Conservation (phyloP, 2,113 vertebrate genomes). For the Polypterus senegalus region DNA sequence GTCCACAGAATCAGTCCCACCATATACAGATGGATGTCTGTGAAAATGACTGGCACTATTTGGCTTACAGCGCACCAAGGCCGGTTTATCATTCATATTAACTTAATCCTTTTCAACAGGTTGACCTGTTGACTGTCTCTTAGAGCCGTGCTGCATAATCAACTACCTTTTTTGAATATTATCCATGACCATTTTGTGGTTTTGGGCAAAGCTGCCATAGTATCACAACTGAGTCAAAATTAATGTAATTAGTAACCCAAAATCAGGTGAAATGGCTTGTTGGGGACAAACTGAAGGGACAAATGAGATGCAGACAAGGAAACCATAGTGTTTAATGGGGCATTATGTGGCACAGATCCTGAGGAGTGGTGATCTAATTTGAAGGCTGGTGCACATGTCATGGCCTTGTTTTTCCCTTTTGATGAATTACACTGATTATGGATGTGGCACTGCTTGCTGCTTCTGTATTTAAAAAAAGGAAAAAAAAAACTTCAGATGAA, state of each 20-base stretch:
- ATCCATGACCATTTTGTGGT: slow-evolving; percentile 38
- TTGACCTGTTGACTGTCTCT: not conserved
- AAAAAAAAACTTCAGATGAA: not conserved
- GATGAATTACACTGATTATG: slow-evolving; percentile 1
- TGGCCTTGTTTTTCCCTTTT: slow-evolving; percentile 5
- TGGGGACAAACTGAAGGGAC: not conserved
- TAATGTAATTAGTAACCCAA: slow-evolving; percentile 23
- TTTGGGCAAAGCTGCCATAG: slow-evolving; percentile 50
- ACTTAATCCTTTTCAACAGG: too few relatives aligned
- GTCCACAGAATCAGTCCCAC: too few relatives aligned
- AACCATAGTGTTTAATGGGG: too few relatives aligned
- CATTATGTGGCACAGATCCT: too few relatives aligned
- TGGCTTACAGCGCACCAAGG: too few relatives aligned
- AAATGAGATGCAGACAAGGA: slow-evolving; percentile 3
- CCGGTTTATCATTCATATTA: too few relatives aligned
- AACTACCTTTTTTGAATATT: slow-evolving; percentile 25
- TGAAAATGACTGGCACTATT: too few relatives aligned
- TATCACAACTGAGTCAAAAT: slow-evolving; percentile 50
- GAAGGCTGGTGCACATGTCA: too few relatives aligned
- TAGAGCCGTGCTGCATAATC: too few relatives aligned
- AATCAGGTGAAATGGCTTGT: not conserved
- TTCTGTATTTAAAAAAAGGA: not conserved
- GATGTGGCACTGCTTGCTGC: not conserved
- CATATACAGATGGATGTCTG: too few relatives aligned
- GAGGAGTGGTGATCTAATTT: too few relatives aligned